Conservation (phyloP, 2,888 invertebrate species). For the Antheraea assamensis region DNA sequence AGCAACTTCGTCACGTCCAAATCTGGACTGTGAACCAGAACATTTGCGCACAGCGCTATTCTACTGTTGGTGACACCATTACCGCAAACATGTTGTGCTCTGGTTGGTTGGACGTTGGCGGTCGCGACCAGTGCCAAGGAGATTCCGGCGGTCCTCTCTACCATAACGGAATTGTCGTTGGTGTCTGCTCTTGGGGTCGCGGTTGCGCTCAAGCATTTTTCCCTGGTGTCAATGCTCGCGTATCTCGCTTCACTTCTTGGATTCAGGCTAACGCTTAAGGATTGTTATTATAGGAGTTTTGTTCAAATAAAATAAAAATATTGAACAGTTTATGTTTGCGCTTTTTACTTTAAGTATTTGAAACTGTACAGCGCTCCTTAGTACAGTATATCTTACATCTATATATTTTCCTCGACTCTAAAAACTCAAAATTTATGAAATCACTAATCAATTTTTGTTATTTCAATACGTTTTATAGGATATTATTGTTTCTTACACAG, state of each 20-base stretch:
- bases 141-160: conserved; percentile 50
- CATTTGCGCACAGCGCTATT: conserved; percentile 34
- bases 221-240: conserved; percentile 44
- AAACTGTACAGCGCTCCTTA: too few relatives aligned
- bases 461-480: too few relatives aligned
- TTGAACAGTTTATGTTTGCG: too few relatives aligned
- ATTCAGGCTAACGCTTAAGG: conserved; percentile 45
- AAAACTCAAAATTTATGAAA: too few relatives aligned
- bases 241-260: conserved; percentile 40
- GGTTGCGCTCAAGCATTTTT: conserved; percentile 37
- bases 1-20: conserved; percentile 47
- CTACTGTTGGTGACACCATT: conserved; percentile 22
- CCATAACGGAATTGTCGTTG: conserved; percentile 42
- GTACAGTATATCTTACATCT: too few relatives aligned
- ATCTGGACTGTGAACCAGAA: conserved; percentile 45
- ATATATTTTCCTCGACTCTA: too few relatives aligned
- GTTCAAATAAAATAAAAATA: background rate
- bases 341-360: too few relatives aligned
- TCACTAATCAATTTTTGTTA: too few relatives aligned
- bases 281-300: background rate
- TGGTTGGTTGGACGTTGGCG: conserved; percentile 43
- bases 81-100: conserved; percentile 47
- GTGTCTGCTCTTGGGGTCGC: conserved; percentile 43
- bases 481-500: too few relatives aligned
- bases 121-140: conserved; percentile 46